Conservation (phyloP, 2,113 vertebrate genomes). For the Polypterus senegalus region DNA sequence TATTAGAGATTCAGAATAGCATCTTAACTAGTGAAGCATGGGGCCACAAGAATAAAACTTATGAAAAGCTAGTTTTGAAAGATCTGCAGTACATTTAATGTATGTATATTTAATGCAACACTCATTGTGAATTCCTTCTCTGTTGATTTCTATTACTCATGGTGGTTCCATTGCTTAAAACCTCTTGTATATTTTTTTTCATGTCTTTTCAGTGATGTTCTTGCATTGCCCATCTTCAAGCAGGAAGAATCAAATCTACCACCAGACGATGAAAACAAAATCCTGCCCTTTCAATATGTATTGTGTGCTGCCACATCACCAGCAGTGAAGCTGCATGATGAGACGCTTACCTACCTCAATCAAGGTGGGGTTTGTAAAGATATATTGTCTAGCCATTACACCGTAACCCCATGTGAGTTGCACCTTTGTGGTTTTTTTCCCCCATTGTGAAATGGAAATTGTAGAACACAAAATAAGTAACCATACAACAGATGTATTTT, state of each 20-base stretch:
- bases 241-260: conserved; percentile 92
- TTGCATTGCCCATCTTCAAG: conserved; percentile 95
- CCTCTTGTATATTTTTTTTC: conserved; percentile 4
- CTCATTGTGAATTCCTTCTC: not conserved
- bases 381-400: too few relatives aligned
- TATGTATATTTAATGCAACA: too few relatives aligned
- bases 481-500: too few relatives aligned
- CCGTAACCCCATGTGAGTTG: too few relatives aligned
- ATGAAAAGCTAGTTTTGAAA: too few relatives aligned
- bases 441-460: too few relatives aligned
- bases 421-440: too few relatives aligned
- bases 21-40: too few relatives aligned
- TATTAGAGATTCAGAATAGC: too few relatives aligned
- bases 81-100: too few relatives aligned
- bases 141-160: not conserved
- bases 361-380: conserved; percentile 63
- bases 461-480: too few relatives aligned
- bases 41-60: too few relatives aligned
- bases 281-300: conserved; percentile 93
- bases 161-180: not conserved
- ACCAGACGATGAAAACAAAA: conserved; percentile 75
- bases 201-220: conserved; percentile 66
- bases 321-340: conserved; percentile 89
- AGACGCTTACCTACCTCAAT: conserved; percentile 96
- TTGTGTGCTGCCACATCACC: conserved; percentile 93